Evolutionary conservation across 2,888 invertebrate genomes (phyloP), one percentile per base, ranked within the genome.

Genomic region (Drosophila conformis): DNA sequence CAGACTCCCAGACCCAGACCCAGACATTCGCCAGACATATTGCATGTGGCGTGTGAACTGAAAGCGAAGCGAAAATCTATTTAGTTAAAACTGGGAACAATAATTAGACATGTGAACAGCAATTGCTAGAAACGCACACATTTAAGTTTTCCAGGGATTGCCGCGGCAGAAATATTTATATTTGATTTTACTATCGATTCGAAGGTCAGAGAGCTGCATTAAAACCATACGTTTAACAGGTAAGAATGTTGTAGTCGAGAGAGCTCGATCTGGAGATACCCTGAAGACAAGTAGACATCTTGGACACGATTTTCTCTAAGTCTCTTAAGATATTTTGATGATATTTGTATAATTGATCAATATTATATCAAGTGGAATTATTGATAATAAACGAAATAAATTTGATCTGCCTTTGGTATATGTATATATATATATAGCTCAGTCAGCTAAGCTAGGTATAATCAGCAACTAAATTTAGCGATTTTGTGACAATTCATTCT

Each of bases 1-100:
- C 31, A 52, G 33, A 52, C 52, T 11, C 52, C 29, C 53, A 53
- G 33, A 53, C 33, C 11, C 36, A 54, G 54, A 36, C 54, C 4
- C 36, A 54, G 36, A 54, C 54, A 38, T 7, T 7, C 1, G n/a
- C 25, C 38, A 56, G n/a, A 56, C 56, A 8, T n/a, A 15, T 25
- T 54, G 36, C 33, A 35, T 27, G 46, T 27, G 46, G 15, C 21
- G 46, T 25, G 46, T 25, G 21, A 46, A 46, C 21, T 25, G 46
- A 25, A 15, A 25, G 10, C 31, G 31, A 8, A 15, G 21, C 15
- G 8, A 15, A 21, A 25, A 46, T 46, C 15, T 21, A 8, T 15
- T 46, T 8, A 25, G 21, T 21, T 46, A 4, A 46, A 46, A 8
- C 46, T 46, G 21, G 15, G 4, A 46, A 25, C 15, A 46, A 25